phyloP scores from a whole-genome alignment of 2,888 invertebrate species.

The Pheosia tremula region DNA sequence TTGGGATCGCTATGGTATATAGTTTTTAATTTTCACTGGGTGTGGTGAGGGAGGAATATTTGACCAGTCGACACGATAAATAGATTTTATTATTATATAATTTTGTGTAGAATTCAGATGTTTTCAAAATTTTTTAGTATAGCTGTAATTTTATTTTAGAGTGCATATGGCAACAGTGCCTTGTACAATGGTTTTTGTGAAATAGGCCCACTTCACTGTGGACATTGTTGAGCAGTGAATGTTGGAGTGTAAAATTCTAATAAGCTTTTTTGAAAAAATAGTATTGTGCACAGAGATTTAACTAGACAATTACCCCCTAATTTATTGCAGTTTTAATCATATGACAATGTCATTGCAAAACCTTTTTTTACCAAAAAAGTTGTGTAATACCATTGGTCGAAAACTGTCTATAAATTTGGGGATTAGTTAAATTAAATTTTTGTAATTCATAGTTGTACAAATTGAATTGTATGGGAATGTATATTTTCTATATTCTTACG shows the following conservation, averaged over 20 bases:
- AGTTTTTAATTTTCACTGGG: background rate
- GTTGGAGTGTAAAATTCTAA: background rate
- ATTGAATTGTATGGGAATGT: no score
- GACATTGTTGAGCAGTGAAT: background rate
- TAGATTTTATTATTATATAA: constrained; percentile 1
- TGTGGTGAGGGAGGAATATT: background rate
- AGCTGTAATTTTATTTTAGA: background rate
- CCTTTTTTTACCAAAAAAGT: no score
- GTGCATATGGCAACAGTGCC: background rate
- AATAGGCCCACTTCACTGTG: background rate
- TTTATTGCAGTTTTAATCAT: no score
- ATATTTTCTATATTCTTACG: no score
- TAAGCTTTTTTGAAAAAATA: background rate
- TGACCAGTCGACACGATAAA: background rate
- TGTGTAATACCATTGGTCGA: no score
- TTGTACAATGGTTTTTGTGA: background rate
- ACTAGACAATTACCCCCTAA: no score
- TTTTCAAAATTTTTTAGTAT: background rate
- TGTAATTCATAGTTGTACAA: no score
- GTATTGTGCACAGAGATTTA: no score
- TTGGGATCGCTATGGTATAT: background rate
- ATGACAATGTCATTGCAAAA: no score
- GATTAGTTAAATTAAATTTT: no score
- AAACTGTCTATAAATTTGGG: no score
- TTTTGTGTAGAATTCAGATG: constrained; percentile 1